phyloP scores from a whole-genome alignment of 2,888 invertebrate species.

The Heliconius hortense region DNA sequence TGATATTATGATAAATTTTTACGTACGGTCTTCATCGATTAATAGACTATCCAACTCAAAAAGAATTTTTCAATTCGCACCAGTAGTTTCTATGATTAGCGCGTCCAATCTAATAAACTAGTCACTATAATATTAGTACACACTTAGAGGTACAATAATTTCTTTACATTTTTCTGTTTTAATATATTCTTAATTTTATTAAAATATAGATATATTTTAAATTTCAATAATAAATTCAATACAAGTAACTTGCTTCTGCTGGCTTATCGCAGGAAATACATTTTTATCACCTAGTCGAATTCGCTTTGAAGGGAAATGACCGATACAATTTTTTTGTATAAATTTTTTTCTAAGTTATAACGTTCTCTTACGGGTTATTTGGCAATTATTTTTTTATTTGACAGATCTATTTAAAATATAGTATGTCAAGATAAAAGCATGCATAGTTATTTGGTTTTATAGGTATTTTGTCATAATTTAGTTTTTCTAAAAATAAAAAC shows the following conservation, averaged over 20 bases:
- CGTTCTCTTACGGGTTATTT: constrained; percentile 3
- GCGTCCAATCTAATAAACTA: too few species aligned
- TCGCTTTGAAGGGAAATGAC: constrained; percentile 19
- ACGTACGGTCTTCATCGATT: too few species aligned
- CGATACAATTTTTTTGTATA: constrained; percentile 16
- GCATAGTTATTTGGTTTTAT: neutral
- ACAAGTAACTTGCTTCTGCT: neutral
- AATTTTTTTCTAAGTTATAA: neutral
- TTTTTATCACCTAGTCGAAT: constrained; percentile 26
- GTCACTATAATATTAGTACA: too few species aligned
- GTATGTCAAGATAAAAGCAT: neutral
- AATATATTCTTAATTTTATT: constrained; percentile 1
- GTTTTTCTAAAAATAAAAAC: too few species aligned
- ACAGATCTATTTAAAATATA: neutral
- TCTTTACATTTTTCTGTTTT: neutral
- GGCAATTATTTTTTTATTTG: neutral
- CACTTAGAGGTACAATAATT: too few species aligned
- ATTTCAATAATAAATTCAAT: constrained; percentile 3
- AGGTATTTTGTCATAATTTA: neutral
- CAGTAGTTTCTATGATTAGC: too few species aligned
- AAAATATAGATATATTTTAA: neutral
- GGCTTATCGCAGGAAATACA: constrained; percentile 20
- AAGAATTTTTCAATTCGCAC: too few species aligned
- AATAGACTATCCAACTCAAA: too few species aligned
- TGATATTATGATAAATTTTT: too few species aligned